Percentiles rank a stretch among this genome's conserved stretches.
phyloP scores from a whole-genome alignment of 2,797 vertebrate species.

The Sternotherus odoratus region DNA sequence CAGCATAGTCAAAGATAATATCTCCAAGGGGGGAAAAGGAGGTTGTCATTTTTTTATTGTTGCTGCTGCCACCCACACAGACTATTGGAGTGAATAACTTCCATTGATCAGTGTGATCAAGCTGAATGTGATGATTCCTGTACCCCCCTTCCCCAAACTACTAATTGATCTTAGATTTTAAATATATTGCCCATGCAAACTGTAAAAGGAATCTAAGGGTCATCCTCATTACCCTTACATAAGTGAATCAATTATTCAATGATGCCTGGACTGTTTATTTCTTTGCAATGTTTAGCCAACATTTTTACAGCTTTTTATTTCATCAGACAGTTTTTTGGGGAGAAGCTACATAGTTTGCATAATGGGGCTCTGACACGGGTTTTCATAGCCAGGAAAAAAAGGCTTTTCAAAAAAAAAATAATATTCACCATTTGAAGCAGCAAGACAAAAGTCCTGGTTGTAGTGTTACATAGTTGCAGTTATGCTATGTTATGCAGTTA shows the following conservation, averaged over 20 bases:
- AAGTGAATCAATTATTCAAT: not conserved
- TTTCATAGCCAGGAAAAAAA: not conserved
- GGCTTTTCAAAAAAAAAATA: not conserved
- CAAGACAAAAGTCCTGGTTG: not conserved
- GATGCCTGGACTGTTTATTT: not conserved
- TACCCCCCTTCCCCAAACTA: not conserved
- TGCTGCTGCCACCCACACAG: not conserved
- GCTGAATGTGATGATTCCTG: not conserved
- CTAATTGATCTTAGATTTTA: not conserved
- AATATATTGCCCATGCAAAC: not conserved
- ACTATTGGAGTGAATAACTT: slow-evolving; percentile 9
- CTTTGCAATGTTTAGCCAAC: not conserved
- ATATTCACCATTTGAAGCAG: not conserved
- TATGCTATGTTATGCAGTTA: too few species aligned
- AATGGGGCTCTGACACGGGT: not conserved
- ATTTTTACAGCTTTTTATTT: not conserved
- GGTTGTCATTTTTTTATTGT: not conserved
- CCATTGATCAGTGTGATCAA: not conserved
- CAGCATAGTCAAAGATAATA: not conserved
- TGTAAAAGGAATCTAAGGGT: not conserved
- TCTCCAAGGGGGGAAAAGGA: not conserved
- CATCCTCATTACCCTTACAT: not conserved
- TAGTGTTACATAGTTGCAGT: not conserved
- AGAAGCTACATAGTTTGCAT: not conserved
- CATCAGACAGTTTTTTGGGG: not conserved